Percentiles rank a stretch among this genome's conserved stretches.
phyloP scores from a whole-genome alignment of 2,888 invertebrate genomes.

The Drosophila pseudotalamancana region DNA sequence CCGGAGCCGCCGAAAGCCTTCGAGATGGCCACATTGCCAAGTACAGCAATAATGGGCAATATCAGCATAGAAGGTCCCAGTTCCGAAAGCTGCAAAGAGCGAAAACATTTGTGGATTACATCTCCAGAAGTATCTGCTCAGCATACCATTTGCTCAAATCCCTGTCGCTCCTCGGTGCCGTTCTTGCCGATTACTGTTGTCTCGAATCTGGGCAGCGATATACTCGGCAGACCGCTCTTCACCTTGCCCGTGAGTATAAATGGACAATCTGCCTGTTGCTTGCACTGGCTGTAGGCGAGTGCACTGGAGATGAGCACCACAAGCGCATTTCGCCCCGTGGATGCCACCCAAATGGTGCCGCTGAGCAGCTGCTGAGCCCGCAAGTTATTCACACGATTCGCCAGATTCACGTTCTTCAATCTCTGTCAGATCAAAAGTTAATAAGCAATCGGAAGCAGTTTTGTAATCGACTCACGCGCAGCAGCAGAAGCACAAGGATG shows the following conservation, averaged over 20 bases:
- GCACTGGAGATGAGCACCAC: conserved; percentile 87
- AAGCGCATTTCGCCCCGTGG: conserved; percentile 93
- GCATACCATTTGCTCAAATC: conserved; percentile 79
- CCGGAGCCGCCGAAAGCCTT: conserved; percentile 95
- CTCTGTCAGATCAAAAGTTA: conserved; percentile 46
- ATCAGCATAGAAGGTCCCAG: conserved; percentile 94
- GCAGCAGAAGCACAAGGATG: conserved; percentile 89
- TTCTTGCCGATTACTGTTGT: conserved; percentile 85
- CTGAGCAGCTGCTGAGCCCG: conserved; percentile 80
- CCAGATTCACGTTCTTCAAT: conserved; percentile 70
- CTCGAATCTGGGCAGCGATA: conserved; percentile 89
- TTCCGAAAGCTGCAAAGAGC: conserved; percentile 88
- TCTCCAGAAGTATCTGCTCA: neutral
- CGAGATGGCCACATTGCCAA: conserved; percentile 97
- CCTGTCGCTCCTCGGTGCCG: conserved; percentile 74
- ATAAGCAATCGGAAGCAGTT: neutral
- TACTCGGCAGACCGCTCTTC: conserved; percentile 88
- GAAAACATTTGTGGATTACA: neutral
- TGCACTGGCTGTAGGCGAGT: conserved; percentile 88
- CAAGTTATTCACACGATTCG: conserved; percentile 74
- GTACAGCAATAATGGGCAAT: conserved; percentile 94
- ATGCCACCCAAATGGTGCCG: conserved; percentile 90
- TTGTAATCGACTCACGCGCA: conserved; percentile 87
- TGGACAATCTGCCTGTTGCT: conserved; percentile 84
- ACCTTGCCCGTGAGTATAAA: conserved; percentile 91